Evolutionary conservation across 2,888 invertebrate species (phyloP), one percentile per base, ranked within the genome.

Genomic region (Ceramica pisi): DNA sequence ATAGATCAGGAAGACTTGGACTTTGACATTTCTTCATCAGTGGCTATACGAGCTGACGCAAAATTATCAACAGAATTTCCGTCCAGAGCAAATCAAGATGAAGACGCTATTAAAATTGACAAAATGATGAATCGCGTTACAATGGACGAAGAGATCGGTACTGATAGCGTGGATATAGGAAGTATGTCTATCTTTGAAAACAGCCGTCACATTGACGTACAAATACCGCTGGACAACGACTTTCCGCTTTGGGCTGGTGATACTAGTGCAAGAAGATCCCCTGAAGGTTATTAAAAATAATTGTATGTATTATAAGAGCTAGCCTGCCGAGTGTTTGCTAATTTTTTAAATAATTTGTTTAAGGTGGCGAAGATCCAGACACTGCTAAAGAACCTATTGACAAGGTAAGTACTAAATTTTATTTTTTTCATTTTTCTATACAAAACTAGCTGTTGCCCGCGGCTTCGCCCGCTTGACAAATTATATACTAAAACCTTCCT

Each of bases 1-100:
- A 97, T 97, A 63, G 97, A 98, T 82, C 98, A 98, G 92, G 98
- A 99, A 89, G 98, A 99, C 89, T 94, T 98, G 57, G 95, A 95
- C 57, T 86, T 94, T n/a, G 95, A 95, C 14, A 82, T 87, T n/a
- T 90, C 83, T 62, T 77, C 88, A 16, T 81, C 89, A 14, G 64
- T 71, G 3, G 86, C 87, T 65, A 75, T 76, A 44, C 61, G 80
- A 21, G 44, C 75, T 26, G 78, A 83, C 53, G 63, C 56, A 19
- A 85, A 83, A 63, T 51, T 77, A 7, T 77, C 78, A 23, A 73
- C 75, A 65, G 81, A 87, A 65, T 62, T 75, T 51, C 77, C 38
- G 57, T 80, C 60, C 63, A 79, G 73, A 41, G n/a, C 67, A 67
- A 78, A 74, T 67, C 63, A 67, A 53, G 73, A 81, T 23, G 73